A percentile compares a stretch with the other conserved stretches of the same genome.
Evolutionary conservation across 53 echinoderm and acorn worm species (phyloP).

Genomic region (Apostichopus leukothele): DNA sequence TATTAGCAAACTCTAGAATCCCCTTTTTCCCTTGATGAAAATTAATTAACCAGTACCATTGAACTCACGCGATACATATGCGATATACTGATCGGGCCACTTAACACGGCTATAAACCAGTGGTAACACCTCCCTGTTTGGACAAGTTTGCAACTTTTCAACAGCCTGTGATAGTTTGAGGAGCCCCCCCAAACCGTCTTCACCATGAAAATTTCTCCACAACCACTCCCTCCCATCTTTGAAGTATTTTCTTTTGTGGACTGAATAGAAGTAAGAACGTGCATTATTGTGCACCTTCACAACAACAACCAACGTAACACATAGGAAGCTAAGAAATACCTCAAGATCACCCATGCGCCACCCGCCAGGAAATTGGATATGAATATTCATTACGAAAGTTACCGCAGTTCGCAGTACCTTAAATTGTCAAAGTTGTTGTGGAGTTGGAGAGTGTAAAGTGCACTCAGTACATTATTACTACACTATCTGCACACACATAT

Average conservation of each 20-base stretch:
- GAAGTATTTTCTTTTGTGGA: background rate
- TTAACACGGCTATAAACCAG: too few relatives aligned
- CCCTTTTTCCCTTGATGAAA: too few relatives aligned
- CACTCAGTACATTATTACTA: background rate
- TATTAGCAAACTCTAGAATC: too few relatives aligned
- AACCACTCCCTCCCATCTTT: background rate
- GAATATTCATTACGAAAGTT: slow-evolving; percentile 41
- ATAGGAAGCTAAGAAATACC: background rate
- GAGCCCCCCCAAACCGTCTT: too few relatives aligned
- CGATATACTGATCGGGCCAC: too few relatives aligned
- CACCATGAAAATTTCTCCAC: background rate
- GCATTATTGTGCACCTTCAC: background rate
- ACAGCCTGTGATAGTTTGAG: too few relatives aligned
- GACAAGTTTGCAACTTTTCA: too few relatives aligned
- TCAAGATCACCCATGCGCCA: slow-evolving; percentile 41
- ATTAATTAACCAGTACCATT: too few relatives aligned
- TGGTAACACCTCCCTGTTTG: too few relatives aligned
- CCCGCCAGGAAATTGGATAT: background rate
- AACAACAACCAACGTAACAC: background rate
- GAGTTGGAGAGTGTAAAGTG: background rate
- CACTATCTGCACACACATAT: background rate
- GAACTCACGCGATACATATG: too few relatives aligned
- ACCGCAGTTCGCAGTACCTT: background rate
- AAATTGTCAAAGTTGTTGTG: slow-evolving; percentile 38
- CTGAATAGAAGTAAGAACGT: background rate